Conservation (phyloP, 2,888 invertebrate species). For the Drosophila maculinotata region DNA sequence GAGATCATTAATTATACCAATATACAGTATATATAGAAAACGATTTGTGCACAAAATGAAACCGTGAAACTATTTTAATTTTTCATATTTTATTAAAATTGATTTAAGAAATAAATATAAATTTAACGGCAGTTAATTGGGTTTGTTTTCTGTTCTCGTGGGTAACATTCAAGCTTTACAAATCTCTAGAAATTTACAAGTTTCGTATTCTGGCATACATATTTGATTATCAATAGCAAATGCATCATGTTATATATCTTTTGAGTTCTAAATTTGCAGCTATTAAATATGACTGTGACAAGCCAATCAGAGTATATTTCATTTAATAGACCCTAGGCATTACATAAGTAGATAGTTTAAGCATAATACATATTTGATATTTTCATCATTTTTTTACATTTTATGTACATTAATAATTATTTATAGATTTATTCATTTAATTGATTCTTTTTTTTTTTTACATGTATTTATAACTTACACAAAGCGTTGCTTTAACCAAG, state of each 20-base stretch:
- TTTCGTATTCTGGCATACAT: constrained; percentile 16
- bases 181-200: constrained; percentile 56
- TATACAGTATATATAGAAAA: constrained; percentile 1
- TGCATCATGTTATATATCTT: constrained; percentile 19
- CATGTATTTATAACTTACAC: constrained; percentile 30
- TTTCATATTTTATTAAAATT: constrained; percentile 70
- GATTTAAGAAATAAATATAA: constrained; percentile 76
- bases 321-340: constrained; percentile 62
- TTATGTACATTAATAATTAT: constrained; percentile 65
- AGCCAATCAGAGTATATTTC: constrained; percentile 54
- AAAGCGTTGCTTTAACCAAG: constrained; percentile 12
- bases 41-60: constrained; percentile 6
- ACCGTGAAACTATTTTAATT: constrained; percentile 25
- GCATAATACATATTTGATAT: constrained; percentile 39
- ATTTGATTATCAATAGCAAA: constrained; percentile 34
- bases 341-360: constrained; percentile 50
- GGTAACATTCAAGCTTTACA: constrained; percentile 50
- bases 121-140: constrained; percentile 74
- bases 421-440: constrained; percentile 47
- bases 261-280: constrained; percentile 38
- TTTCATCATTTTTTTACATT: constrained; percentile 47
- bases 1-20: neutral
- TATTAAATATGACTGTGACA: constrained; percentile 60
- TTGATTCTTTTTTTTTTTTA: constrained; percentile 13
- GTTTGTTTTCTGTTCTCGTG: constrained; percentile 15